A percentile compares a stretch with the other conserved stretches of the same genome.
phyloP scores from a whole-genome alignment of 2,888 invertebrate species.

The Elysia crispata region DNA sequence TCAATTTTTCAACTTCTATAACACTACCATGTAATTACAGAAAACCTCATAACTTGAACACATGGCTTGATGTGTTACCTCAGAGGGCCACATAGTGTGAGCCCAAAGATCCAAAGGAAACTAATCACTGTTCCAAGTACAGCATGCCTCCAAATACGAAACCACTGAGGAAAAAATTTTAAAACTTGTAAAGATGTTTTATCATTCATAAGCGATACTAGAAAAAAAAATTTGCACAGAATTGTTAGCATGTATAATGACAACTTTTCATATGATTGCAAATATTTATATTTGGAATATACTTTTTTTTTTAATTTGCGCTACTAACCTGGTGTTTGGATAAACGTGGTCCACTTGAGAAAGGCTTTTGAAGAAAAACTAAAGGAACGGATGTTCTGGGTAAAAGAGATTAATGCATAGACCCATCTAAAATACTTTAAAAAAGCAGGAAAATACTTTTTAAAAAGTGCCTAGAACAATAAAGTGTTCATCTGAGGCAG shows the following conservation, averaged over 20 bases:
- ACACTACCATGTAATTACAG: too few relatives aligned
- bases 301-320: too few relatives aligned
- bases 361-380: slow-evolving; percentile 79
- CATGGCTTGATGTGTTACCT: slow-evolving; percentile 62
- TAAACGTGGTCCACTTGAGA: slow-evolving; percentile 76
- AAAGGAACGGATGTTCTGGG: slow-evolving; percentile 77
- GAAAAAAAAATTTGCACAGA: too few relatives aligned
- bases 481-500: neutral
- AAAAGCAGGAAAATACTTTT: neutral
- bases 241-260: too few relatives aligned
- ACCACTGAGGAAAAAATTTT: slow-evolving; percentile 67
- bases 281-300: too few relatives aligned
- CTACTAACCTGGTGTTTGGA: slow-evolving; percentile 70
- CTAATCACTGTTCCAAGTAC: slow-evolving; percentile 76
- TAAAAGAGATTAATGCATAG: slow-evolving; percentile 44
- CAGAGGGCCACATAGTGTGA: slow-evolving; percentile 80
- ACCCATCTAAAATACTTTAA: neutral
- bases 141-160: slow-evolving; percentile 76
- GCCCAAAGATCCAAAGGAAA: slow-evolving; percentile 80
- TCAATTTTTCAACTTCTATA: too few relatives aligned
- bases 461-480: neutral
- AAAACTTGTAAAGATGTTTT: neutral
- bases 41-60: too few relatives aligned
- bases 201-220: too few relatives aligned
- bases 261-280: too few relatives aligned